These are phyloP conservation scores for Lasioglossum leucozonium DNA, from an alignment of 2,888 invertebrate genomes.

Conservation along the genomic window DNA sequence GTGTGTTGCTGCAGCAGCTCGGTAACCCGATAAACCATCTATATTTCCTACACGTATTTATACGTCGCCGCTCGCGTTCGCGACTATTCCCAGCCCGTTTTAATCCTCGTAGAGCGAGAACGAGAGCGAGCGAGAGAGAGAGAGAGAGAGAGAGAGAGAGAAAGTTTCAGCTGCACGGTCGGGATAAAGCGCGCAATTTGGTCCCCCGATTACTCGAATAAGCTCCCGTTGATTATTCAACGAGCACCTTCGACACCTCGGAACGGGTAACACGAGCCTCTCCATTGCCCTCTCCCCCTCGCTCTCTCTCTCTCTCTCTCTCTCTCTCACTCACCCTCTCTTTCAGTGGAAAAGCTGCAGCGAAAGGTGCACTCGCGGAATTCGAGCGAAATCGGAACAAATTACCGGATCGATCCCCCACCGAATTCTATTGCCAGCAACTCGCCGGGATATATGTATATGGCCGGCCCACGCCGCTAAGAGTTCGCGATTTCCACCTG, in stretches of 20 bases:
- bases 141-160: not conserved
- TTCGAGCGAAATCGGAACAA: conserved; percentile 7
- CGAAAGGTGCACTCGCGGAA: conserved; percentile 5
- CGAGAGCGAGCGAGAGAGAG: not conserved
- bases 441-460: not conserved
- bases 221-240: conserved; percentile 45
- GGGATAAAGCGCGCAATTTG: conserved; percentile 38
- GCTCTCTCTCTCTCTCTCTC: not conserved
- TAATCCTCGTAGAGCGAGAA: not conserved
- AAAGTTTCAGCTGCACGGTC: not conserved
- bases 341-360: not conserved
- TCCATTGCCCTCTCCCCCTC: too few species aligned
- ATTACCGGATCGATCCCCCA: conserved; percentile 1
- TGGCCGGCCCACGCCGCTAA: not conserved
- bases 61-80: not conserved
- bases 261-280: not conserved
- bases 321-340: not conserved
- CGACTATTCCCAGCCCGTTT: not conserved
- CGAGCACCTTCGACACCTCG: conserved; percentile 31
- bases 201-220: conserved; percentile 28
- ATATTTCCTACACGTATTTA: conserved; percentile 1
- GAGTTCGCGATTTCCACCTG: not conserved
- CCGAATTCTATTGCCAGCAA: not conserved
- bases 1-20: not conserved
- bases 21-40: not conserved